Evolutionary conservation across 37 sponge, comb jelly and placozoan species (phyloP), one percentile per base, ranked within the genome.

Genomic region (Aplysina aerophoba): DNA sequence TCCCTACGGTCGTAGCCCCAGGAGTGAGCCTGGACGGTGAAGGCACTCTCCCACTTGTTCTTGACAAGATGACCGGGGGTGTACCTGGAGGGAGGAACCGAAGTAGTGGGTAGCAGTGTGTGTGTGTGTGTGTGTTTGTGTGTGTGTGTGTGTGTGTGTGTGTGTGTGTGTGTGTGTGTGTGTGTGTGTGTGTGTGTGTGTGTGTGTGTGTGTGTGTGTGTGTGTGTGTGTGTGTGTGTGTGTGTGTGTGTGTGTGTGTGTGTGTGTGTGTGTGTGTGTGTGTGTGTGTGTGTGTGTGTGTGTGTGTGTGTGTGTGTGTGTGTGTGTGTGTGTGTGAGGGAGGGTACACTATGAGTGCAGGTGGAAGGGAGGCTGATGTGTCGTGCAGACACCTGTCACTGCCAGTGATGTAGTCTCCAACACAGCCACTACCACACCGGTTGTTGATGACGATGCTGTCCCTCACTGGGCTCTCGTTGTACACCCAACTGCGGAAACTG

Each of bases 1-100:
- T 53, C 81, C 4, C 83, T 88, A 12, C 94, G 82, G 39, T 94
- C 94, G 69, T 90, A 94, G 39, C 94, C 94, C 91, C 91, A 94
- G 14, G 91, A 90, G 30, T 58, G 19, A 58, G 63, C 44, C 79
- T 94, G 94, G 21, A 94, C 90, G 67, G 91, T 88, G 81, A 82
- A 94, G 84, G 86, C 84, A 57, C 80, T 85, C 84, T 94, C 94
- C 94, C 94, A 94, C 81, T 90, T 94, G 77, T 88, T 54, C 0
- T 86, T 81, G 0, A 89, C 25, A 11, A 84, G 56, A 0, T 84
- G 30, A 25, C 90, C 90, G 1, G 91, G 88, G 19, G 83, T 90
- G 60, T 39, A 93, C 68, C 94, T 85, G 37, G 24, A 87, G 30
- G 75, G 59, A 44, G n/a, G 36, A n/a, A n/a, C 39, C 15, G 24